A percentile compares a stretch with the other conserved stretches of the same genome.
phyloP scores from a whole-genome alignment of 2,797 vertebrate species.

The Sebastes itinus region DNA sequence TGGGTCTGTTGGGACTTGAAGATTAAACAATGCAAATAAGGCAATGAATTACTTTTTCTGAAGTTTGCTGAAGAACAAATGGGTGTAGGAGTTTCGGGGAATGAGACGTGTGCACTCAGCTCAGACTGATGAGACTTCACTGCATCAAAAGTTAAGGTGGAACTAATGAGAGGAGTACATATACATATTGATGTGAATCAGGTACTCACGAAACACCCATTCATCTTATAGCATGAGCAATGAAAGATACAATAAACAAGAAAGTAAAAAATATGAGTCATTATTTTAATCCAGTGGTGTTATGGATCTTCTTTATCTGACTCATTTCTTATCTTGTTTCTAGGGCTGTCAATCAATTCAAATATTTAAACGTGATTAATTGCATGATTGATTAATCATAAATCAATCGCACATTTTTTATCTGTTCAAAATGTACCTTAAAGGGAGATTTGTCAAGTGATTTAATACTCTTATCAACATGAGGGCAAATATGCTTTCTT shows the following conservation, averaged over 20 bases:
- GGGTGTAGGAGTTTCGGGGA: slow-evolving; percentile 23
- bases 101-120: slow-evolving; percentile 18
- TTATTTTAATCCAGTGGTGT: slow-evolving; percentile 4
- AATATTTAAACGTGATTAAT: too few relatives aligned
- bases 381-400: too few relatives aligned
- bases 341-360: too few relatives aligned
- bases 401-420: too few relatives aligned
- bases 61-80: slow-evolving; percentile 49
- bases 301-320: background rate
- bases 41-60: slow-evolving; percentile 41
- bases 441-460: too few relatives aligned
- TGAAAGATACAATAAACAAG: background rate
- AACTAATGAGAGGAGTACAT: slow-evolving; percentile 37
- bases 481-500: too few relatives aligned
- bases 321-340: background rate
- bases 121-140: slow-evolving; percentile 53
- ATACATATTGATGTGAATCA: slow-evolving; percentile 29
- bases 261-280: background rate
- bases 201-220: slow-evolving; percentile 14
- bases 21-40: slow-evolving; percentile 57
- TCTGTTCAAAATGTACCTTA: too few relatives aligned
- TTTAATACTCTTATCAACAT: too few relatives aligned
- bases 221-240: slow-evolving; percentile 15
- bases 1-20: slow-evolving; percentile 28
- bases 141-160: slow-evolving; percentile 47